A percentile compares a stretch with the other conserved stretches of the same genome.
Evolutionary conservation across 2,797 vertebrate species (phyloP).

Genomic region (Sebastes taczanowskii): DNA sequence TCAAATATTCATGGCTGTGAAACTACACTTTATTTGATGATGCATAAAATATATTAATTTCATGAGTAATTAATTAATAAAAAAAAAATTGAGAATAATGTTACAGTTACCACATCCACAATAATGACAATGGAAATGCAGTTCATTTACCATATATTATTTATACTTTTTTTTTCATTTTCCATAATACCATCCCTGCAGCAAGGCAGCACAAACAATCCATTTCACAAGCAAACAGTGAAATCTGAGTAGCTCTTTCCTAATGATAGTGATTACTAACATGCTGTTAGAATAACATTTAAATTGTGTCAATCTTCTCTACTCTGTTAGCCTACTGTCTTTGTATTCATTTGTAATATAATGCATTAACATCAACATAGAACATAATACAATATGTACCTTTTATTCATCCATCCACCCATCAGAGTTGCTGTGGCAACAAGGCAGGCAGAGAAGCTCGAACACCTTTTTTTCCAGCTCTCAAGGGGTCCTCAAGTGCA

Average conservation of each 20-base stretch:
- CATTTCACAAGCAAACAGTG: neutral
- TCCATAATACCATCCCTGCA: neutral
- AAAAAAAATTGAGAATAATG: neutral
- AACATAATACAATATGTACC: neutral
- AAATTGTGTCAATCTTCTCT: neutral
- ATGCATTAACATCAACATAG: no score
- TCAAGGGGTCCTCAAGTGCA: neutral
- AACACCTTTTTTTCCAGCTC: neutral
- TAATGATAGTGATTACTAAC: neutral
- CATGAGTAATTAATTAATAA: neutral
- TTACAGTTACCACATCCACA: neutral
- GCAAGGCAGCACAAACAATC: neutral
- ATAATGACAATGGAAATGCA: neutral
- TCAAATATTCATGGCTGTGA: neutral
- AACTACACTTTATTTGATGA: neutral
- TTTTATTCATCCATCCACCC: neutral
- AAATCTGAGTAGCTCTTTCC: neutral
- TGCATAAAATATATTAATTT: neutral
- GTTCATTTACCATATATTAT: neutral
- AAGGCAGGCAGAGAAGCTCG: neutral
- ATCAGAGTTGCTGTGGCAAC: neutral
- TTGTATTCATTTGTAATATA: neutral
- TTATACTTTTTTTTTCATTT: neutral
- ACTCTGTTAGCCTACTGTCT: neutral
- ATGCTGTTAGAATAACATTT: neutral